Base-by-base conservation (phyloP, 2,888 invertebrate species). In the Melipona bicolor region DNA sequence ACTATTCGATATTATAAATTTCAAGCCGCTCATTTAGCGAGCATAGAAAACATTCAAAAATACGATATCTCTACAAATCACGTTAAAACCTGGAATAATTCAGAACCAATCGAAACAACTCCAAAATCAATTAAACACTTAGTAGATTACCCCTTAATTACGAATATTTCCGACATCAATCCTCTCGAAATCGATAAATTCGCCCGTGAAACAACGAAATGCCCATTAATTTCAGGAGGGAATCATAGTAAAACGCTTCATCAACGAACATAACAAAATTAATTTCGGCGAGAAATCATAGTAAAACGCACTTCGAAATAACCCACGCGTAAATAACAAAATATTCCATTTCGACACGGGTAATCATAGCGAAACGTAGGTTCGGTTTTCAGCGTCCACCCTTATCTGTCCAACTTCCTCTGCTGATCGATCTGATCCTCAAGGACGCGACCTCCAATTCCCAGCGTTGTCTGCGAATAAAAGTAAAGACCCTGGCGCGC, bases 371-470 rank as follows among this genome's bases (percentile, higher is more conserved):
- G 43, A 43, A 43, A 43, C 2, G 9, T 43, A 43, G 43, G 3
- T 43, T 61, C 32, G 11, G 32, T 32, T 32, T 32, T 59, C 49
- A 13, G 32, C 54, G 17, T 32, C 52, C 67, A 43, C n/a, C 52
- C 56, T 56, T 56, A 56, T 61, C 19, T n/a, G 52, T 52, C 36
- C 68, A 24, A 49, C 24, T 0, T 54, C 71, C 71, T 27, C 1
- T 15, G 36, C 70, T 59, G 70, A 82, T 82, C 81, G 70, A 82
- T 79, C 65, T 54, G 36, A 54, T 61, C 71, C 61, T 71, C 17
- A 61, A 56, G 70, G 59, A 70, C 49, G 54, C n/a, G 24, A 79
- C 5, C 56, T 69, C 43, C 13, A 27, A 24, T 61, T 54, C 43
- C 68, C 67, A 21, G 2, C 52, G 62, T 32, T 62, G 79, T 50